Conservation (phyloP, 2,797 vertebrate genomes). For the Rhinella marina region DNA sequence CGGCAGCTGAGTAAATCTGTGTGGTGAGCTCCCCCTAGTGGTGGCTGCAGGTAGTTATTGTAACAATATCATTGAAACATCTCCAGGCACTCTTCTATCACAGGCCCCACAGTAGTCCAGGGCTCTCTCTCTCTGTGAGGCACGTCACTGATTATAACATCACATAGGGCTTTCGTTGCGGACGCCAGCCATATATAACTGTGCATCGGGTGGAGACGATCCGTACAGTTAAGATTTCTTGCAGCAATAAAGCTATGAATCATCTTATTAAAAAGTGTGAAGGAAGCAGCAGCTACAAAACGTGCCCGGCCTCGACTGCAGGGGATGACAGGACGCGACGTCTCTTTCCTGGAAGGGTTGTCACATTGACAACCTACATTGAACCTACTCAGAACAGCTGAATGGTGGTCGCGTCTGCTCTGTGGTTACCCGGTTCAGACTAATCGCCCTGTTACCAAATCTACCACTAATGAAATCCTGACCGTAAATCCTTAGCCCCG, state of each 20-base stretch:
- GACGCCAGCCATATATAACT: too few relatives aligned
- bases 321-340: background rate
- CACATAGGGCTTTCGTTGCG: background rate
- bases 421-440: constrained; percentile 29
- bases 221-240: background rate
- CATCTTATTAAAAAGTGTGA: background rate
- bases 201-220: background rate
- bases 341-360: constrained; percentile 41
- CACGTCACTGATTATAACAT: too few relatives aligned
- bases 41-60: background rate
- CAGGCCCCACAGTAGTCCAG: too few relatives aligned
- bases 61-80: too few relatives aligned
- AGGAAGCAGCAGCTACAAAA: background rate
- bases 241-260: background rate
- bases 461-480: background rate
- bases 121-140: too few relatives aligned
- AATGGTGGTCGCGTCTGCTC: background rate
- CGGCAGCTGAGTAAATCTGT: background rate
- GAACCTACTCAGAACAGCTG: background rate
- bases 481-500: background rate
- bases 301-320: background rate
- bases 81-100: too few relatives aligned
- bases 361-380: constrained; percentile 27
- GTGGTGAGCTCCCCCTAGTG: background rate
- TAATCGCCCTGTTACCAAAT: background rate